These are phyloP conservation scores for Macrobrachium nipponense DNA, from an alignment of 1,140 invertebrate species.

Conservation along the genomic window DNA sequence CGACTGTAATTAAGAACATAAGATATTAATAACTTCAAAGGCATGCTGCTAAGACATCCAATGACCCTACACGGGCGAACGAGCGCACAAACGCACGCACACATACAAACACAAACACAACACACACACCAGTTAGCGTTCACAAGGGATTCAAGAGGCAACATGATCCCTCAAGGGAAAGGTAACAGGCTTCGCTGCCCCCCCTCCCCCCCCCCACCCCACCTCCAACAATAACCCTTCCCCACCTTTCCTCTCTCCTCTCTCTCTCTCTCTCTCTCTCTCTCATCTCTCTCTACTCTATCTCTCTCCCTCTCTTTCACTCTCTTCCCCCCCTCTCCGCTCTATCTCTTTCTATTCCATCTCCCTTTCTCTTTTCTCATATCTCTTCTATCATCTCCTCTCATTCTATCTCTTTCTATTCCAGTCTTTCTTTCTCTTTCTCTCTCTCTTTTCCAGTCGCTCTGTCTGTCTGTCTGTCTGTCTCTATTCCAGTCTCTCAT, in stretches of 20 bases:
- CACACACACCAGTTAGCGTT: too few species aligned
- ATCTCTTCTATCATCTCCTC: background rate
- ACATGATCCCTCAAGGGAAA: too few species aligned
- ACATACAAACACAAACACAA: too few species aligned
- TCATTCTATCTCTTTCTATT: background rate
- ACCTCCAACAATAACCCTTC: background rate
- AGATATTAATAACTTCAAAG: too few species aligned
- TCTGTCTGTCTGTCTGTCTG: conserved; percentile 10
- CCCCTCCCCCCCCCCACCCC: background rate
- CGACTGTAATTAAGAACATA: too few species aligned
- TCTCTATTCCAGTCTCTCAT: background rate
- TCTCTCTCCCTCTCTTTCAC: background rate
- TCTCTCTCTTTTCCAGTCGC: background rate
- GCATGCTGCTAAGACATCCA: too few species aligned
- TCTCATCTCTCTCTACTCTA: background rate
- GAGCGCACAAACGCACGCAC: too few species aligned
- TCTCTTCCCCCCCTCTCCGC: background rate
- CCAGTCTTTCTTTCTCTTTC: background rate
- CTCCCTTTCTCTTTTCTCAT: background rate
- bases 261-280: background rate
- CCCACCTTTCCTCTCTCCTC: background rate
- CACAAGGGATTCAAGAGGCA: too few species aligned
- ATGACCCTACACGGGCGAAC: too few species aligned
- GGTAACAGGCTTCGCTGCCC: too few species aligned
- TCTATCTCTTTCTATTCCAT: background rate